phyloP scores from a whole-genome alignment of 2,888 invertebrate genomes.

The Standfussiana lucernea region DNA sequence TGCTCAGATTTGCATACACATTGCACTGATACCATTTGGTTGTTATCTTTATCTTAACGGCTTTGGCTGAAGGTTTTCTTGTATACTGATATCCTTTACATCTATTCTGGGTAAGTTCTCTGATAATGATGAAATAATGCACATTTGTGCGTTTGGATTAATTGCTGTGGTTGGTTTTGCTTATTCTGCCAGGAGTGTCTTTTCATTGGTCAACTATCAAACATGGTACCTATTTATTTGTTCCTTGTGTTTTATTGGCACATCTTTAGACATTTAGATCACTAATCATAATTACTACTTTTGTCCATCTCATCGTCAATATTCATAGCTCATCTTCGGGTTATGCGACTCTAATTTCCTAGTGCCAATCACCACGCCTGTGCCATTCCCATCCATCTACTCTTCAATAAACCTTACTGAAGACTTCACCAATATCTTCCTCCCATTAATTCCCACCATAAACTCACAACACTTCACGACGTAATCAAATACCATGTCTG shows the following conservation, averaged over 20 bases:
- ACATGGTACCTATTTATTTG: too few species aligned
- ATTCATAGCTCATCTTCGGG: not conserved
- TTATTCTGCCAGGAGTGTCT: not conserved
- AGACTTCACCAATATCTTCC: not conserved
- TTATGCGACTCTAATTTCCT: not conserved
- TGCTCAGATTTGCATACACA: constrained; percentile 52
- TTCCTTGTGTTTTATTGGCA: too few species aligned
- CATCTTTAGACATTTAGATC: too few species aligned
- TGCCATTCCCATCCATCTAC: not conserved
- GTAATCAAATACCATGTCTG: constrained; percentile 26
- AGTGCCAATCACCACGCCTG: not conserved
- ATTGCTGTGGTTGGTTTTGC: not conserved
- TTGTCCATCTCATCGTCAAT: not conserved
- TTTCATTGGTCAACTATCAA: not conserved
- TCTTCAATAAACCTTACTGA: not conserved
- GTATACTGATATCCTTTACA: constrained; percentile 44
- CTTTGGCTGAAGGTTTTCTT: constrained; percentile 39
- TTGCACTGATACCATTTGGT: constrained; percentile 47
- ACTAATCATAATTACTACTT: too few species aligned
- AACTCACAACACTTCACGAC: constrained; percentile 3
- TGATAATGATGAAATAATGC: constrained; percentile 23
- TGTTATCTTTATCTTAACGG: constrained; percentile 51
- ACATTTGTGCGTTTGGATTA: constrained; percentile 8
- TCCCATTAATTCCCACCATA: constrained; percentile 7
- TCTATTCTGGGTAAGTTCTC: constrained; percentile 31